Evolutionary conservation across 2,888 invertebrate species (phyloP), one percentile per base, ranked within the genome.

Genomic region (Cerceris ruficornis): DNA sequence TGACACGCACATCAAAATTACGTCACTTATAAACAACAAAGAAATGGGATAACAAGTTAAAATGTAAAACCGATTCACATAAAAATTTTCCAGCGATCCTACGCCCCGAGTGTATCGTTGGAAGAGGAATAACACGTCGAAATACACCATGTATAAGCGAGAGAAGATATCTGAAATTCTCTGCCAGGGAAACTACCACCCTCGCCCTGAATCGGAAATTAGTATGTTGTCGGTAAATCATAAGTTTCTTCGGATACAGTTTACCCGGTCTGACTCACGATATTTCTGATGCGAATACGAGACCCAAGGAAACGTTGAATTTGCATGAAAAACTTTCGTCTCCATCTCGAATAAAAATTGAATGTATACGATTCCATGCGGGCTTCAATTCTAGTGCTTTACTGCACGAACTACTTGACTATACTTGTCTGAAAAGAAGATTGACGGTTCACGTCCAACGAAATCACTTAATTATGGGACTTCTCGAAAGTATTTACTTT

Each of bases 151-250:
- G 55, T 52, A 64, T 69, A 61, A 50, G 60, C 64, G 17, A 46
- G 17, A 46, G 7, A 42, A 54, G 46, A 57, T 61, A 58, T 67
- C 65, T 77, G 66, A 60, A 70, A 73, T 77, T 75, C 68, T 43
- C 69, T 68, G 58, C 60, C 67, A 69, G 58, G 66, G 67, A 52
- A 69, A 76, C 73, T 73, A 49, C 64, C 71, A 17, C 69, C 69
- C 59, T 41, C 67, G 54, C 15, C 65, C 70, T 67, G 79, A 80
- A 74, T 76, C 73, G 79, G 70, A 79, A 81, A 82, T 79, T 82
- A 75, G 73, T 70, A 57, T 76, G 79, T 71, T 76, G 61, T 46
- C 76, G 50, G 71, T 79, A 82, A 82, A 82, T 82, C 81, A 79
- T 76, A 69, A 73, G 64, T 81, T 77, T 73, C 74, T 62, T 68